Conservation (phyloP, 2,888 invertebrate genomes). For the Lamellibrachia columna region DNA sequence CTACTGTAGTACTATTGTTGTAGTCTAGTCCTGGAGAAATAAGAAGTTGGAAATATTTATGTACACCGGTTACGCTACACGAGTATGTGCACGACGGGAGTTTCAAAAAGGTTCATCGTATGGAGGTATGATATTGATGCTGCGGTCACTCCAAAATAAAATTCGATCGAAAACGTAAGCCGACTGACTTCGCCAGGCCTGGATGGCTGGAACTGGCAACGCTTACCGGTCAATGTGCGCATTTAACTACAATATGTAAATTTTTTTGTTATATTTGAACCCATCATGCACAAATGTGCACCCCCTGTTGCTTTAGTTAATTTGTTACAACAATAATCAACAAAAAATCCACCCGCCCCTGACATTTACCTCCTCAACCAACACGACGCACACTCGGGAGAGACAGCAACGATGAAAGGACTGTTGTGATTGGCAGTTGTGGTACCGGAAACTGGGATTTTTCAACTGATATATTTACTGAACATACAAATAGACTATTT, state of each 20-base stretch:
- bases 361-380: background rate
- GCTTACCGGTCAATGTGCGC: background rate
- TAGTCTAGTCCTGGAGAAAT: too few relatives aligned
- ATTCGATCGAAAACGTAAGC: background rate
- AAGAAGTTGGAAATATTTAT: background rate
- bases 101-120: background rate
- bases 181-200: background rate
- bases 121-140: background rate
- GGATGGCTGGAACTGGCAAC: background rate
- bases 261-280: background rate
- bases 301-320: background rate
- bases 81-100: background rate
- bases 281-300: background rate
- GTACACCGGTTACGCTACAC: background rate
- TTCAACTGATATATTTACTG: background rate
- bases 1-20: too few relatives aligned
- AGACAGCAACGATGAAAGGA: background rate
- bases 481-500: background rate
- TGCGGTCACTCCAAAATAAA: background rate
- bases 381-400: background rate
- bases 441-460: background rate
- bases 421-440: background rate
- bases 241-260: background rate
- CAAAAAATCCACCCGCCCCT: background rate
- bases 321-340: background rate